A percentile compares a stretch with the other conserved stretches of the same genome.
These are phyloP conservation scores for Chelmon rostratus DNA, from an alignment of 2,797 vertebrate species.

Conservation along the genomic window DNA sequence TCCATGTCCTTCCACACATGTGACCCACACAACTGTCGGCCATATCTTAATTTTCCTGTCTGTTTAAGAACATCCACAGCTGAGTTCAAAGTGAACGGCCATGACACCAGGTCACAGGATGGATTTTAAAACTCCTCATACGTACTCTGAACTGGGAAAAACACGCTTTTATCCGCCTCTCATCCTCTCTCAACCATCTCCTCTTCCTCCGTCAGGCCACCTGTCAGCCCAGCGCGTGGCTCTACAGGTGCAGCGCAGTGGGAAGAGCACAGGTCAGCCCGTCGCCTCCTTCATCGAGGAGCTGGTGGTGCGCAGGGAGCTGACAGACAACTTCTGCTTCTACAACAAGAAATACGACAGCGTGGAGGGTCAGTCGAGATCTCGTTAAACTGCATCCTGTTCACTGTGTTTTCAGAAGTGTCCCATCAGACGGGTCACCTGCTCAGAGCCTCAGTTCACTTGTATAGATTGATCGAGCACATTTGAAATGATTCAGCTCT, in stretches of 20 bases:
- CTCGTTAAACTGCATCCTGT: not conserved
- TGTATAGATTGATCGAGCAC: not conserved
- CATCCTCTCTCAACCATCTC: not conserved
- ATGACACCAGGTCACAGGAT: not conserved
- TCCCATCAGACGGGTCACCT: not conserved
- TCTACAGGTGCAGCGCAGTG: constrained; percentile 85
- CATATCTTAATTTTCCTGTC: not conserved
- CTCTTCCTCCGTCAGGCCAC: constrained; percentile 80
- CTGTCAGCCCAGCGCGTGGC: constrained; percentile 90
- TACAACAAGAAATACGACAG: constrained; percentile 93
- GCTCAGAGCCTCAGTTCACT: not conserved
- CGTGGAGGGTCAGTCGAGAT: constrained; percentile 84
- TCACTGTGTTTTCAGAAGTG: not conserved
- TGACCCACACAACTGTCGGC: not conserved
- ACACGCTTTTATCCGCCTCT: not conserved
- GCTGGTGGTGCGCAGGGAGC: constrained; percentile 91
- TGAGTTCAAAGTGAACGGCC: constrained; percentile 16
- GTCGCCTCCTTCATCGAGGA: constrained; percentile 89
- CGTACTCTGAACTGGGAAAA: not conserved
- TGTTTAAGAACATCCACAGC: not conserved
- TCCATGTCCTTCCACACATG: too few species aligned
- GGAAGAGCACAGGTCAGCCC: constrained; percentile 71
- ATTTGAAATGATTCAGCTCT: not conserved
- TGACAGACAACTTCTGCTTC: constrained; percentile 95
- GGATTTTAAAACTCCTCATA: not conserved